Evolutionary conservation across 2,113 vertebrate genomes (phyloP), one percentile per base, ranked within the genome.

Genomic region (Grammomys dolichurus): DNA sequence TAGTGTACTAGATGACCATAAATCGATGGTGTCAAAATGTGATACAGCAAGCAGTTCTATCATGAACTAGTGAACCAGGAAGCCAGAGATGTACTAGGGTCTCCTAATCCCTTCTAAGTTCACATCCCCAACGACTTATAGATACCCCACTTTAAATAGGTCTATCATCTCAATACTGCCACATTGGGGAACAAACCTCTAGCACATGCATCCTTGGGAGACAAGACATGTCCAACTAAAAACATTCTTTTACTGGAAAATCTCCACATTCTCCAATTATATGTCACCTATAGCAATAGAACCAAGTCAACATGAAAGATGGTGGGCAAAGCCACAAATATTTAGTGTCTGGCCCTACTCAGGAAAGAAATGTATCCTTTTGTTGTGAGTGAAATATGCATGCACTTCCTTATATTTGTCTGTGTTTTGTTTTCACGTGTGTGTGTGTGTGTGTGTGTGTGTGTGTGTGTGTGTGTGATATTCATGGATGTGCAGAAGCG

Each of bases 351-450:
- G 20, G 28, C 26, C 28, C 26, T 95, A 89, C 73, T 69, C 24
- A 63, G 81, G 33, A 84, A 73, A 87, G 77, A 31, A 69, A 31
- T 46, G 89, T 36, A 65, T 8, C n/a, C 22, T 22, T 58, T 77
- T 95, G 13, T 77, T 86, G 20, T 40, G 86, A 54, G 73, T 82
- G 36, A 96, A 92, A 93, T 17, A 56, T 26, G 8, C 26, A 56
- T 31, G 5, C 48, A 20, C 1, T 90, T 87, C 67, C 22, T 69
- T 75, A 81, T 69, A 40, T 63, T 12, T 7, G 4, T 65, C 24
- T 84, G 58, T 14, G 26, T 43, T 58, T 54, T 36, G 14, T 80
- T 36, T 77, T 80, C 31, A 51, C 2, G 40, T 40, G 40, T 40
- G 40, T 40, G 40, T 40, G 40, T 40, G 40, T 40, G 40, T 40